Percentiles rank a stretch among this genome's conserved stretches.
Conservation (phyloP, 2,797 vertebrate species). For the Brachyalestes nurse region DNA sequence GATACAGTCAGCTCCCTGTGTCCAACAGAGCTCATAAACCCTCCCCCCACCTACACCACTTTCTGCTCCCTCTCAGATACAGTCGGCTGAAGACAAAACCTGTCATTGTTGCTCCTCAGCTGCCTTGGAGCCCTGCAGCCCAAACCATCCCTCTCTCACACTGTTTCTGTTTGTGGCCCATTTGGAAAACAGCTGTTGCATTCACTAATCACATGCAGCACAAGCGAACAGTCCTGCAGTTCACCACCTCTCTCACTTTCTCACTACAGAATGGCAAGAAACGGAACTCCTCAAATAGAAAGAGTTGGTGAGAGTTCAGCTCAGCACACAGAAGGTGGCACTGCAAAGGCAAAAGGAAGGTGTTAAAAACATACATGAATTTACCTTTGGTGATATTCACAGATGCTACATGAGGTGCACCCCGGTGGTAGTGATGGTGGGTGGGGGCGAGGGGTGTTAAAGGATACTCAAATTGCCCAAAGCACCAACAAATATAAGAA, state of each 20-base stretch:
- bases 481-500: neutral
- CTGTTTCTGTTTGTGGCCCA: conserved; percentile 66
- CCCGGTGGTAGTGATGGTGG: no score
- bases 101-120: conserved; percentile 74
- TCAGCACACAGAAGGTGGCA: neutral
- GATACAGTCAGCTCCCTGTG: conserved; percentile 58
- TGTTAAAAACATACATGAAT: neutral
- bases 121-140: conserved; percentile 70
- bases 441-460: neutral
- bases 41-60: conserved; percentile 47
- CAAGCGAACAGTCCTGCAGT: conserved; percentile 62
- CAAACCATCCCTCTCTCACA: conserved; percentile 51
- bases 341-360: neutral
- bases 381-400: neutral
- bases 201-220: conserved; percentile 77
- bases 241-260: conserved; percentile 19
- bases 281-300: neutral
- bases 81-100: conserved; percentile 72
- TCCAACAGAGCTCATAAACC: conserved; percentile 56
- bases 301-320: neutral
- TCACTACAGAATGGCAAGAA: neutral
- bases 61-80: conserved; percentile 41
- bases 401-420: neutral
- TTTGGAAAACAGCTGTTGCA: conserved; percentile 79
- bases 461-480: no score